A percentile compares a stretch with the other conserved stretches of the same genome.
These are phyloP conservation scores for Mobula hypostoma DNA, from an alignment of 2,113 vertebrate genomes.

Conservation along the genomic window DNA sequence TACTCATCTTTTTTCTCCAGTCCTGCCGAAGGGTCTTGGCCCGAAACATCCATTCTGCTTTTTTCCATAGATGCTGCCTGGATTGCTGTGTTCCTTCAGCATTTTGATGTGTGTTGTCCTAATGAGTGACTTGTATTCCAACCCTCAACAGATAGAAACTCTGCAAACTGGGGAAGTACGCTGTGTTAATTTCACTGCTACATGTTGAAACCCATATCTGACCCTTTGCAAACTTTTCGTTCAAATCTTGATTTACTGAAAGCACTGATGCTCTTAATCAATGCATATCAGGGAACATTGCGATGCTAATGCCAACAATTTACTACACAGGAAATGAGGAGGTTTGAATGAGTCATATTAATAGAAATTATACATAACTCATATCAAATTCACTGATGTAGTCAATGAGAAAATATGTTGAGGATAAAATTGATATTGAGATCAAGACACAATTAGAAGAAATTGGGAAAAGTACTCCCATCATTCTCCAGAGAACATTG, in stretches of 20 bases:
- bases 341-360: not conserved
- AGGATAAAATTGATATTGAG: not conserved
- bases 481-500: not conserved
- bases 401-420: not conserved
- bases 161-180: not conserved
- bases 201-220: not conserved
- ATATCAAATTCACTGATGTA: not conserved
- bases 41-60: too few species aligned
- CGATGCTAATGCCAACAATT: not conserved
- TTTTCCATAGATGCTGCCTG: too few species aligned
- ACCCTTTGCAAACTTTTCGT: not conserved
- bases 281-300: not conserved
- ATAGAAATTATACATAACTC: not conserved
- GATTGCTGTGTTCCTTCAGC: too few species aligned
- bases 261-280: not conserved
- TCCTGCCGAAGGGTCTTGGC: too few species aligned
- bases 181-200: not conserved
- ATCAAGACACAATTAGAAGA: not conserved
- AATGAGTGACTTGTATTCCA: too few species aligned
- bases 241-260: not conserved
- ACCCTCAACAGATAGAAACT: not conserved
- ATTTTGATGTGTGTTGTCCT: too few species aligned
- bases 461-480: not conserved
- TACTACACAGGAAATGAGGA: not conserved
- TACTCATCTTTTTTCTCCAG: too few species aligned